phyloP scores from a whole-genome alignment of 2,797 vertebrate species.

The Phaenicophaeus curvirostris region DNA sequence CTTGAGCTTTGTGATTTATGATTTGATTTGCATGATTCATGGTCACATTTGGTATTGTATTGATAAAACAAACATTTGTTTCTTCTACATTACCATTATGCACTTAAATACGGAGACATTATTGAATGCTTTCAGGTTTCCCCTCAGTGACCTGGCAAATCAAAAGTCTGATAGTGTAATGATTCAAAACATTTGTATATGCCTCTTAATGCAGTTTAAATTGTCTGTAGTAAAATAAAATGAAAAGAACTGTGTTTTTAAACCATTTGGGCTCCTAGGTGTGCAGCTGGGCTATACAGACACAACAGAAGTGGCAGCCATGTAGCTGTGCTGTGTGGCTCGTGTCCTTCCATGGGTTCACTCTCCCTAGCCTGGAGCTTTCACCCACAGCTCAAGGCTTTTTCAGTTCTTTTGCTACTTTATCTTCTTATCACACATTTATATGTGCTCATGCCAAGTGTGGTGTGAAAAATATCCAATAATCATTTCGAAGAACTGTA shows the following conservation, averaged over 20 bases:
- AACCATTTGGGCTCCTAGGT: background rate
- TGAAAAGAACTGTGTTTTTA: background rate
- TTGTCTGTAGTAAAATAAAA: background rate
- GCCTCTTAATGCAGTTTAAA: conserved; percentile 52
- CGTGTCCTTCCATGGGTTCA: fast-evolving
- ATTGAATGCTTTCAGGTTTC: conserved; percentile 61
- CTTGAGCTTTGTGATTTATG: conserved; percentile 26
- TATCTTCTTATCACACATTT: background rate
- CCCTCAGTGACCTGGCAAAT: conserved; percentile 8
- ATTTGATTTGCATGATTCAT: conserved; percentile 35
- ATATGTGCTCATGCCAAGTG: background rate
- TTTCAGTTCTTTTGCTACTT: background rate
- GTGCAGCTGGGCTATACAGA: fast-evolving
- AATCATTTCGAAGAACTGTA: background rate
- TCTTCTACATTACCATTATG: conserved; percentile 17
- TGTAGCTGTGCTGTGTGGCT: fast-evolving
- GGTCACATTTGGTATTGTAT: background rate
- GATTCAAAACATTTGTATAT: conserved; percentile 22
- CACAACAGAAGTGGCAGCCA: background rate
- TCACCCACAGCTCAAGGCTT: background rate
- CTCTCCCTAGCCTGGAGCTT: background rate
- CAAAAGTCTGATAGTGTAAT: conserved; percentile 9
- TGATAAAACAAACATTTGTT: conserved; percentile 52
- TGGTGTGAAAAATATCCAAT: background rate
- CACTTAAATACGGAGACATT: conserved; percentile 58